Evolutionary conservation across 2,797 vertebrate genomes (phyloP), one percentile per base, ranked within the genome.

Genomic region (Cossypha niveicapilla): DNA sequence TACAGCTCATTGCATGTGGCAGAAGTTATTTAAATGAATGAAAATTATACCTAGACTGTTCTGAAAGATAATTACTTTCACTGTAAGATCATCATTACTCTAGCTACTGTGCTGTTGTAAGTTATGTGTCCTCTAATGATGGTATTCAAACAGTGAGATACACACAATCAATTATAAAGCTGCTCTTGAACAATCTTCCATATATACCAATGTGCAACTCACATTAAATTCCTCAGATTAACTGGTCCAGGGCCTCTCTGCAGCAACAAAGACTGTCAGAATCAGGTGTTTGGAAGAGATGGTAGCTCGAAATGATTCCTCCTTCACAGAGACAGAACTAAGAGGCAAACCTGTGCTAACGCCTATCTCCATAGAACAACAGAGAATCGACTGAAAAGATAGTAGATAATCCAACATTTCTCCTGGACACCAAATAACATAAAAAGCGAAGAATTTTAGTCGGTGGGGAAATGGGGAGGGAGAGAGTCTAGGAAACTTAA

Each of bases 11-110:
- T 92, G 60, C 86, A 70, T 1, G 3, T 7, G 76, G 32, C 21
- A 72, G 45, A 87, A 85, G 21, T 15, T 67, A 86, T 51, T 90
- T 42, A 76, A 90, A 76, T 71, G 21, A 71, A 62, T 87, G 28
- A 65, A 82, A 72, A 62, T 35, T 47, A 25, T 23, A 48, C 25
- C 58, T 80, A 42, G 60, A 24, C 12, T 32, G 16, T 27, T 85
- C 67, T 77, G 32, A 23, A 78, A 78, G 53, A 41, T 50, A 47
- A 70, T 78, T 91, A 44, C n/a, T 67, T 76, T 63, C 32, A 27
- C 65, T 76, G n/a, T 11, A 70, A 76, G 47, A 70, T 27, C 32
- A 73, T 25, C 24, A 34, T 61, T 72, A 39, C 4, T 65, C 6
- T 44, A 74, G n/a, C 18, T 74, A 62, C 41, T 0, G 6, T 35